Percentiles rank a stretch among this genome's conserved stretches.
phyloP scores from a whole-genome alignment of 2,113 vertebrate species.

The Colossoma macropomum region DNA sequence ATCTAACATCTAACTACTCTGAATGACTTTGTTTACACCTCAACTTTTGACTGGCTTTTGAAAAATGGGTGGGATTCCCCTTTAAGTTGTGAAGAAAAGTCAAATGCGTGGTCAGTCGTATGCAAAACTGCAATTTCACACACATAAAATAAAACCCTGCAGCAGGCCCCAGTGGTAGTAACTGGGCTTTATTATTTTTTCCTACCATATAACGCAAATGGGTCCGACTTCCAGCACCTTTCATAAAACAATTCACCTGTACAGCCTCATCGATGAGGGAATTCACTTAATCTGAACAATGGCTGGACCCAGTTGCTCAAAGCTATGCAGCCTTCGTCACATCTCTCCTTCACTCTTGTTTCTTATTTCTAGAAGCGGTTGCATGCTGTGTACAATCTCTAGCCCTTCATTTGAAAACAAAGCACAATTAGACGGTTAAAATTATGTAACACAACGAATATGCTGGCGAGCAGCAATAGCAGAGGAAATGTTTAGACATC shows the following conservation, averaged over 20 bases:
- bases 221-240: conserved; percentile 22
- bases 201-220: not conserved
- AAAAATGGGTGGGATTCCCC: too few species aligned
- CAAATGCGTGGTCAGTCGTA: not conserved
- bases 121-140: conserved; percentile 10
- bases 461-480: conserved; percentile 6
- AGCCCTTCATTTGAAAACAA: conserved; percentile 21
- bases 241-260: conserved; percentile 23
- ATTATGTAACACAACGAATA: conserved; percentile 20
- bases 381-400: not conserved
- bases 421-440: conserved; percentile 5
- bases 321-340: not conserved
- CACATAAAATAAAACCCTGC: not conserved
- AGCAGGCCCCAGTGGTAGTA: not conserved
- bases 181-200: not conserved
- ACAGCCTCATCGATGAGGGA: not conserved
- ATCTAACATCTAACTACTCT: too few species aligned
- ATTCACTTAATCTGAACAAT: not conserved
- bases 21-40: too few species aligned
- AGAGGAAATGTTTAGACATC: conserved; percentile 70
- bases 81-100: conserved; percentile 7
- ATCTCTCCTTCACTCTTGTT: not conserved
- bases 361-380: conserved; percentile 19
- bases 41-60: too few species aligned
- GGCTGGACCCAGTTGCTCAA: conserved; percentile 13